Base-by-base conservation (phyloP, 2,888 invertebrate species). In the Lasioglossum leucozonium region DNA sequence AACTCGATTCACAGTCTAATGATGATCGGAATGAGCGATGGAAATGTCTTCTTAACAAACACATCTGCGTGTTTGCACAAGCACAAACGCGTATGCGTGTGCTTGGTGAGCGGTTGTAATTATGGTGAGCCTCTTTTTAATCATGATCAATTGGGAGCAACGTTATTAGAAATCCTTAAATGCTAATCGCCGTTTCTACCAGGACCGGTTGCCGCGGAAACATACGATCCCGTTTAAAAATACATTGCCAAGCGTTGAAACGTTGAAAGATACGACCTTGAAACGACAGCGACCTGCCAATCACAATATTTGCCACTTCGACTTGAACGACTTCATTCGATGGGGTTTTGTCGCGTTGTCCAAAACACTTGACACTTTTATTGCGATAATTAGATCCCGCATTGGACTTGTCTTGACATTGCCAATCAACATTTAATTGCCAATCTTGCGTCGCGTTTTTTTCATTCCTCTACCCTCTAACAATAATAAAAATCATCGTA, bases 201-300 rank as follows among this genome's bases (percentile, higher is more conserved):
- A 30, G 51, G 22, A 51, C 22, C 51, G 16, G 69, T 37, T 40
- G 26, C n/a, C 71, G 26, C 42, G 8, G 13, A 40, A 40, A 26
- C 71, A 71, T 13, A 34, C 18, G 40, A 34, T 65, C 65, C 22
- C n/a, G n/a, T 69, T 40, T 69, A 40, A 69, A 40, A 37, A 37
- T 22, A 40, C 37, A 37, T n/a, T 40, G 69, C 37, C 69, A n/a
- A 37, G n/a, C 62, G 22, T 69, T 5, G 37, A n/a, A 37, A 69
- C 69, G 69, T 40, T 69, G 40, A 69, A 69, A 69, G 69, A 40
- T 40, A 4, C 69, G 40, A 69, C 69, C 69, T 69, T 69, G 69
- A 40, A 37, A 34, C 22, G n/a, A 67, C 22, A 69, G n/a, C 40
- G 40, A 69, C 11, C 69, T 22, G 69, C 40, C 69, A 40, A 69